These are phyloP conservation scores for Ennomos fuscantarius DNA, from an alignment of 2,888 invertebrate species.

Conservation along the genomic window DNA sequence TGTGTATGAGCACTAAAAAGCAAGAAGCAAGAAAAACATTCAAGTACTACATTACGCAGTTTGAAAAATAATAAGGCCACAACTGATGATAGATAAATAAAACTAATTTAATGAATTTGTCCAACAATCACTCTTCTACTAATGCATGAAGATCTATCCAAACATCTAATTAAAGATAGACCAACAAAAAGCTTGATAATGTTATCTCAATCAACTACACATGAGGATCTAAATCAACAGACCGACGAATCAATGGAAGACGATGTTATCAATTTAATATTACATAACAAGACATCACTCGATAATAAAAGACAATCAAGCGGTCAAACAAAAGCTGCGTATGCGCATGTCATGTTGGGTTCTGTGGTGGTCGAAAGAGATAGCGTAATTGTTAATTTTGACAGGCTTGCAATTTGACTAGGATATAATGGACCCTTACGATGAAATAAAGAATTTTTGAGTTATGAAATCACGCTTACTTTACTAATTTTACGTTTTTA, in stretches of 20 bases:
- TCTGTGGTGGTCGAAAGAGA: conserved; percentile 10
- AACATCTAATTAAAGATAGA: conserved; percentile 22
- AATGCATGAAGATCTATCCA: conserved; percentile 13
- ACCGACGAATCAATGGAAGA: conserved; percentile 65
- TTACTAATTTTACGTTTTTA: too few relatives aligned
- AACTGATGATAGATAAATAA: neutral
- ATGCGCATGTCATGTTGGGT: conserved; percentile 39
- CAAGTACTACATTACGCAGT: neutral
- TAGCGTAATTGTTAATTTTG: neutral
- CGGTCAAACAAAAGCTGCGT: conserved; percentile 59
- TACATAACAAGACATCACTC: conserved; percentile 67
- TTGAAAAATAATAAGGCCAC: neutral
- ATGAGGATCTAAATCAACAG: conserved; percentile 60
- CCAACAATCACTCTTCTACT: conserved; percentile 32
- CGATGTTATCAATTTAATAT: conserved; percentile 76
- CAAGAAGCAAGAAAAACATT: too few relatives aligned
- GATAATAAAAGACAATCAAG: conserved; percentile 68
- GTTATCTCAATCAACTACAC: conserved; percentile 63
- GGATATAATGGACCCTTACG: too few relatives aligned
- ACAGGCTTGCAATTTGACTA: too few relatives aligned
- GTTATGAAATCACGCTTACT: too few relatives aligned
- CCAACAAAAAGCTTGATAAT: conserved; percentile 32
- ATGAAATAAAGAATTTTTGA: too few relatives aligned
- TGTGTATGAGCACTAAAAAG: too few relatives aligned
- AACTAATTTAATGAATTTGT: conserved; percentile 18